A percentile compares a stretch with the other conserved stretches of the same genome.
phyloP scores from a whole-genome alignment of 2,888 invertebrate species.

The Mimas tiliae region DNA sequence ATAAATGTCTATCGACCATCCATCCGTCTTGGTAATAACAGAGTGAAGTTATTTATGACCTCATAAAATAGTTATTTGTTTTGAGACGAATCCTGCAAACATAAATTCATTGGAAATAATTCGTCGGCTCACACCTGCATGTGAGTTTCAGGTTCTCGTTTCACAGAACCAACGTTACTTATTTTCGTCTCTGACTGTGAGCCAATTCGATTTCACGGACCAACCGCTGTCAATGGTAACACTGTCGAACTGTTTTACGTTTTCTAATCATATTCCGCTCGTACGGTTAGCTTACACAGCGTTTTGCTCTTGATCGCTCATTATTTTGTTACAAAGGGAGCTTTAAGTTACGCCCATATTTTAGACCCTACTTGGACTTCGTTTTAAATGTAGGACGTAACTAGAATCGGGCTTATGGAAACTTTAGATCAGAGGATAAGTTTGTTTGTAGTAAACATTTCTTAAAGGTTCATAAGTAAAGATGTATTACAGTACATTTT shows the following conservation, averaged over 20 bases:
- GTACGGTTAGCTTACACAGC: slow-evolving; percentile 35
- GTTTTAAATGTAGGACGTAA: slow-evolving; percentile 3
- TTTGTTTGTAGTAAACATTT: slow-evolving; percentile 5
- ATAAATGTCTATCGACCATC: neutral
- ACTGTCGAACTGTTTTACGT: slow-evolving; percentile 43
- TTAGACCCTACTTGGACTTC: neutral
- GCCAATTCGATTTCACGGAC: slow-evolving; percentile 81
- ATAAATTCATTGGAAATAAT: slow-evolving; percentile 42
- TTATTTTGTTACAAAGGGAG: neutral
- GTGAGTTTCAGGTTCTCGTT: slow-evolving; percentile 53
- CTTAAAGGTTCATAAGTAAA: neutral
- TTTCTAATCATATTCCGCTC: slow-evolving; percentile 53
- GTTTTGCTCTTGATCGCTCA: neutral
- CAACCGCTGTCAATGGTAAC: slow-evolving; percentile 63
- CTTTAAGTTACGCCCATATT: neutral
- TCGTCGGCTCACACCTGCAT: slow-evolving; percentile 56
- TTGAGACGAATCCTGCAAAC: slow-evolving; percentile 34
- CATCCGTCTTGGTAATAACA: neutral
- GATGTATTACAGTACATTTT: neutral
- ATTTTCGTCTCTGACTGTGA: slow-evolving; percentile 78
- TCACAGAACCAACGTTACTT: slow-evolving; percentile 64
- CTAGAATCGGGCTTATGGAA: neutral
- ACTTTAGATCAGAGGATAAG: slow-evolving; percentile 10
- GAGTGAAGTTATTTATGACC: slow-evolving; percentile 9
- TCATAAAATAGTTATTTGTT: slow-evolving; percentile 21